Base-by-base conservation (phyloP, 2,797 vertebrate genomes). In the Meda fulgida region DNA sequence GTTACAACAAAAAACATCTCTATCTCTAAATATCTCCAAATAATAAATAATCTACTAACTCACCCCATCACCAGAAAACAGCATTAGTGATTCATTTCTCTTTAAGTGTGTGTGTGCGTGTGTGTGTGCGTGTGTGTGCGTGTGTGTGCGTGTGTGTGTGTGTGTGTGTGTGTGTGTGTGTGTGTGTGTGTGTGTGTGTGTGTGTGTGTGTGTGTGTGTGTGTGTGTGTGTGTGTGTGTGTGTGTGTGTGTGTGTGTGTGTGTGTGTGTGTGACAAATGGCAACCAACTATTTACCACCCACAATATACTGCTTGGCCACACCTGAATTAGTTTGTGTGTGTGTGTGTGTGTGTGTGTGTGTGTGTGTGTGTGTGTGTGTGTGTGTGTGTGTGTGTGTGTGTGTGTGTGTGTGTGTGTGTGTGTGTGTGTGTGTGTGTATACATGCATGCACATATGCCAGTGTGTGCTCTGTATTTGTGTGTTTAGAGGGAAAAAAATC, bases 391-490 rank as follows among this genome's bases (percentile, higher is more conserved):
- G 80, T 75, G 36, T 78, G 66, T 9, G 80, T 75, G 36, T 78
- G 66, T 9, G 80, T 75, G 36, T 78, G 66, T 9, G 80, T 75
- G 36, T 78, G 66, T 9, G 80, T 75, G 36, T 78, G 66, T 9
- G 80, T 75, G 36, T 78, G n/a, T 63, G 60, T 13, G 65, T 19
- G 7, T 4, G 66, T 9, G 80, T 75, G 36, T 78, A 78, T 73
- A 72, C 36, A 46, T 80, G 19, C 76, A 36, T 46, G 16, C 48
- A 63, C 76, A 80, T 71, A 85, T 84, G 81, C 67, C 88, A 85
- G 51, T 84, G 78, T 89, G 76, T 83, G 81, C 65, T 86, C 73
- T 72, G 63, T 84, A 75, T 88, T 73, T 80, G 83, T 80, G 63
- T 85, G 77, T 81, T 73, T 83, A 78, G 60, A 66, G 36, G 79